Base-by-base conservation (phyloP, 2,113 vertebrate genomes). In the Xenus cinereus region DNA sequence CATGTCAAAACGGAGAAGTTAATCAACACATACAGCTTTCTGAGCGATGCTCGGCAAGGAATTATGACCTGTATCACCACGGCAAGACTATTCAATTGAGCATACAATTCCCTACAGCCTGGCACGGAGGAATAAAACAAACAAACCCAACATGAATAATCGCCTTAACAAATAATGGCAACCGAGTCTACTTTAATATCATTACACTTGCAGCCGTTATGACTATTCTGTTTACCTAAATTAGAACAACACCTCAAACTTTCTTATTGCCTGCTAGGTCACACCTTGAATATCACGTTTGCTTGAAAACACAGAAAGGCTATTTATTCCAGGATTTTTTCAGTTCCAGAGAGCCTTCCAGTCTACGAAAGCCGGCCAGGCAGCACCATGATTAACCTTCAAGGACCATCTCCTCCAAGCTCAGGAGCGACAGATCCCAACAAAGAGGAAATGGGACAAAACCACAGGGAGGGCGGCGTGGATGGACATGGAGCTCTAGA, bases 21-120 rank as follows among this genome's bases (percentile, higher is more conserved):
- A 93, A 94, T 95, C 92, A 95, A 74, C 83, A 90, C 18, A 53
- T 41, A 56, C 5, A 89, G 80, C 83, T 90, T 93, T 90, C 51
- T 69, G 24, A 66, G 71, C 30, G 68, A 77, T 77, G 37, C 46
- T 75, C 68, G 68, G 54, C 35, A 69, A 71, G 50, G 72, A 93
- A 86, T 88, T 83, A 93, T 33, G 50, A 74, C 45, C 51, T 69
- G 17, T 14, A 83, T 77, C 90, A 74, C 28, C 83, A 93, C 1
- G 7, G 41, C 83, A 75, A 64, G 90, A 62, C 68, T 32, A 60
- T 41, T 62, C 45, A 57, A 60, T 35, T n/a, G 83, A 90, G 68
- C 59, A 74, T 10, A 80, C 50, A 95, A 71, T 84, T 66, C 71
- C 77, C 64, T 35, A 8, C 84, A 76, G 18, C 53, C 45, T 37